Evolutionary conservation across 37 sponge, comb jelly and placozoan genomes (phyloP).

Genomic region (Geodia barretti): DNA sequence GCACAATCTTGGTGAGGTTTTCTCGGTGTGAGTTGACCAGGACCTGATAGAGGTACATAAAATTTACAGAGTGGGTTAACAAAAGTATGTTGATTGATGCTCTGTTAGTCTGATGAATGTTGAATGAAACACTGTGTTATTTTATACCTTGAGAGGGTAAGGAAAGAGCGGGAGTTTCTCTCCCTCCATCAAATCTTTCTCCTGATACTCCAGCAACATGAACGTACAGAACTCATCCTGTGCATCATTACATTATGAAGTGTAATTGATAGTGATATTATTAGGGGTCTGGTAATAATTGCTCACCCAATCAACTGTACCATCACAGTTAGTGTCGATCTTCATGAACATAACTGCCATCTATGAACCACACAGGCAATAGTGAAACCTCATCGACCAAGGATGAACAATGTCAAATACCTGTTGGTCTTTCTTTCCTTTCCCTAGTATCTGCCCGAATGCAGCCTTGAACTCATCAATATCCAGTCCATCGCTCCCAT

Average conservation of each 20-base stretch:
- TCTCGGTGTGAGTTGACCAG: constrained; percentile 52
- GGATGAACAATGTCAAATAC: constrained; percentile 16
- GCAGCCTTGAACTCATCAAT: constrained; percentile 84
- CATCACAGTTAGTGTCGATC: constrained; percentile 92
- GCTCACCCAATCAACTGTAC: constrained; percentile 91
- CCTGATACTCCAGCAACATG: constrained; percentile 94
- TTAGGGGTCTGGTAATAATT: background rate
- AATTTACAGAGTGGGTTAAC: no score
- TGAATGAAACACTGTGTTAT: background rate
- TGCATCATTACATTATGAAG: background rate
- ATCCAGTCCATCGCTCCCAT: constrained; percentile 86
- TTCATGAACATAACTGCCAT: constrained; percentile 91
- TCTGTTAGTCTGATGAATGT: constrained; percentile 27
- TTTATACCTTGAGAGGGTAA: constrained; percentile 58
- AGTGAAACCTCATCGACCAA: background rate
- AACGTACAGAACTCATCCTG: constrained; percentile 97
- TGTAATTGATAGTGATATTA: background rate
- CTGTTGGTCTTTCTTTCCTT: constrained; percentile 64
- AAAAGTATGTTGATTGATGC: background rate
- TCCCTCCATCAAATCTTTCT: constrained; percentile 79
- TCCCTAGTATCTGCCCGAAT: constrained; percentile 76
- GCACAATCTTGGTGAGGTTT: constrained; percentile 35
- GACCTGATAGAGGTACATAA: no score
- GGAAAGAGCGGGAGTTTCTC: constrained; percentile 78
- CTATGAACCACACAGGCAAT: background rate